A percentile compares a stretch with the other conserved stretches of the same genome.
Evolutionary conservation across 1,140 invertebrate genomes (phyloP).

Genomic region (Drosophila murphyi): DNA sequence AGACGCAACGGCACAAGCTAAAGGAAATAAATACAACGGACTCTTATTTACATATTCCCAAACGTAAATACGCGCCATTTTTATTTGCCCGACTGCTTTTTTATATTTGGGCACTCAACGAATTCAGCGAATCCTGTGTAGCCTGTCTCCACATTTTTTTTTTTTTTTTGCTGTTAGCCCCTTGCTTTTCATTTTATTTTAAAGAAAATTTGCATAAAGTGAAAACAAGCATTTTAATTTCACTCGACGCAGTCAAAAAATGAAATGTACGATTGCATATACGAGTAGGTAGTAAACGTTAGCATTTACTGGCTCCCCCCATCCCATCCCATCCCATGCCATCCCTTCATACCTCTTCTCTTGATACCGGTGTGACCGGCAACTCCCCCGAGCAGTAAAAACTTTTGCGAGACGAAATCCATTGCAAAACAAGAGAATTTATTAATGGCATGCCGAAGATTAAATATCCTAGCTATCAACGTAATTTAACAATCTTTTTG

Average conservation of each 20-base stretch:
- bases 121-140: conserved; percentile 33
- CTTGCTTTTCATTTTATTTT: conserved; percentile 63
- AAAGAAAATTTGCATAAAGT: conserved; percentile 79
- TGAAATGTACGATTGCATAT: conserved; percentile 74
- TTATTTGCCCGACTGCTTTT: conserved; percentile 67
- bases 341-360: not conserved
- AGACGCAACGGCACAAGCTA: conserved; percentile 58
- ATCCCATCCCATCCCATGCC: not conserved
- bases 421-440: conserved; percentile 20
- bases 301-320: conserved; percentile 56
- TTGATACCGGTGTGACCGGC: conserved; percentile 31
- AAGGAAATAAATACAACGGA: conserved; percentile 80
- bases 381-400: conserved; percentile 73
- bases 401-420: conserved; percentile 59
- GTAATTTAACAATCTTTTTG: too few species aligned
- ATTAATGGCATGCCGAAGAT: not conserved
- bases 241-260: conserved; percentile 75
- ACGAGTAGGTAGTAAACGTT: conserved; percentile 73
- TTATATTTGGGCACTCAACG: conserved; percentile 70
- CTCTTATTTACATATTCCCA: conserved; percentile 83
- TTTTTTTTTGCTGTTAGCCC: conserved; percentile 34
- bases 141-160: conserved; percentile 14
- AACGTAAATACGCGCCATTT: conserved; percentile 82
- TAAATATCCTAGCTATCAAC: not conserved
- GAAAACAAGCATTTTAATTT: conserved; percentile 83